Base-by-base conservation (phyloP, 2,888 invertebrate genomes). In the Melanostoma mellinum region DNA sequence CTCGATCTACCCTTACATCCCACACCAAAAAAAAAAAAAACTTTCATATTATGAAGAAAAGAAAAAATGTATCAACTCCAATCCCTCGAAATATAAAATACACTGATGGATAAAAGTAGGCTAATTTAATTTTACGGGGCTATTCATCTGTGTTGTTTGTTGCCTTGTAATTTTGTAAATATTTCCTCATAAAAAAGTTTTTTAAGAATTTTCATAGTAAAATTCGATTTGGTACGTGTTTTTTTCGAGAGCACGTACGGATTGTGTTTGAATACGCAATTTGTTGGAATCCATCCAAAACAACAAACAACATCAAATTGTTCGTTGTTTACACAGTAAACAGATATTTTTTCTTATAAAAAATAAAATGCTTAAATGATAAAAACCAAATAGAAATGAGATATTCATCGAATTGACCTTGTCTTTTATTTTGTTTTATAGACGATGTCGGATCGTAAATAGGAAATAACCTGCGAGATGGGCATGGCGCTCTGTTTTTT, bases 261-360 rank as follows among this genome's bases (percentile, higher is more conserved):
- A 33, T 20, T 56, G 9, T 30, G 9, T 56, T 9, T 40, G 30
- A 40, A 4, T 10, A 60, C 60, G 60, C 60, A 60, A 0, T 33
- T 60, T 60, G 44, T 60, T 60, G 60, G 60, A 60, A 6, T 42
- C 60, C 33, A 44, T 44, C 60, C 60, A 60, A 58, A 58, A 58
- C 8, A 56, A 9, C 3, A 48, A 30, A 36, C 1, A 56, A 32
- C 3, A 20, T 0, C 20, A 55, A n/a, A 10, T 60, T 60, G 42
- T 60, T 60, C 6, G 20, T 42, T 44, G n/a, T 44, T 20, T 1
- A 60, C 4, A 44, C 33, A 8, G n/a, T 60, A 44, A 60, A 60
- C 10, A 42, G 32, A 20, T 20, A 20, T 20, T 20, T 20, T 20
- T 20, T 20, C 20, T 20, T 20, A 20, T 20, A 20, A 20, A 20